Percentiles rank a stretch among this genome's conserved stretches.
Conservation (phyloP, 30 jellyfish, hydroid and myxozoan genomes). For the Hydractinia echinata region DNA sequence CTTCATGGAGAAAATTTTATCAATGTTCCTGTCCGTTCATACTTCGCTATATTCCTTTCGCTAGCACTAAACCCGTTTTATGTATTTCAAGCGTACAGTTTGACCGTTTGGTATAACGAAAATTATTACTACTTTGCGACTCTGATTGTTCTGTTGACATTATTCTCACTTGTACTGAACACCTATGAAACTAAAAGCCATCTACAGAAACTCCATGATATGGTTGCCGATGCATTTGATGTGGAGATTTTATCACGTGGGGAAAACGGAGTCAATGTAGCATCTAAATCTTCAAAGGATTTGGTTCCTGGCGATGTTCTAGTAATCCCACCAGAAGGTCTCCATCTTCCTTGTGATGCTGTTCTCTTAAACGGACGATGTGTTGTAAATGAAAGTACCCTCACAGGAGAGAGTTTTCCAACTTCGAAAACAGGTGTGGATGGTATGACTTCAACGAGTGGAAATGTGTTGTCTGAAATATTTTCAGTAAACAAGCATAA, state of each 20-base stretch:
- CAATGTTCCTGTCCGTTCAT: slow-evolving; percentile 29
- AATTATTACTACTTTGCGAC: slow-evolving; percentile 30
- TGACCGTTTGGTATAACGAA: slow-evolving; percentile 33
- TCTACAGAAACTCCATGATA: slow-evolving; percentile 22
- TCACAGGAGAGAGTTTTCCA: slow-evolving; percentile 50
- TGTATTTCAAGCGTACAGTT: slow-evolving; percentile 38
- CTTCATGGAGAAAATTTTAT: slow-evolving; percentile 27
- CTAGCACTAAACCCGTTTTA: slow-evolving; percentile 36
- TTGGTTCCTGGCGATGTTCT: slow-evolving; percentile 55
- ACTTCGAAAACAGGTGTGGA: slow-evolving; percentile 32
- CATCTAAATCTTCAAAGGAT: slow-evolving; percentile 27
- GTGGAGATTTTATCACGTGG: slow-evolving; percentile 3
- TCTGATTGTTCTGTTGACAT: slow-evolving; percentile 17
- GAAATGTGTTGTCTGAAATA: background rate
- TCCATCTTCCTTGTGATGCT: slow-evolving; percentile 34
- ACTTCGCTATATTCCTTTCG: slow-evolving; percentile 1
- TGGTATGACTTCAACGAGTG: background rate
- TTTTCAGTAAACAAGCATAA: slow-evolving; percentile 18
- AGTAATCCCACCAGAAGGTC: slow-evolving; percentile 26
- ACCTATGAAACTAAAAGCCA: slow-evolving; percentile 33
- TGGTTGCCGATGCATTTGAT: slow-evolving; percentile 23
- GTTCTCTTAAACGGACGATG: slow-evolving; percentile 37
- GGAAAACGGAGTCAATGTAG: background rate
- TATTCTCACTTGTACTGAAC: slow-evolving; percentile 15
- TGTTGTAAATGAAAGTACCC: slow-evolving; percentile 42